Base-by-base conservation (phyloP, 1,140 invertebrate species). In the Dendrolimus punctatus region DNA sequence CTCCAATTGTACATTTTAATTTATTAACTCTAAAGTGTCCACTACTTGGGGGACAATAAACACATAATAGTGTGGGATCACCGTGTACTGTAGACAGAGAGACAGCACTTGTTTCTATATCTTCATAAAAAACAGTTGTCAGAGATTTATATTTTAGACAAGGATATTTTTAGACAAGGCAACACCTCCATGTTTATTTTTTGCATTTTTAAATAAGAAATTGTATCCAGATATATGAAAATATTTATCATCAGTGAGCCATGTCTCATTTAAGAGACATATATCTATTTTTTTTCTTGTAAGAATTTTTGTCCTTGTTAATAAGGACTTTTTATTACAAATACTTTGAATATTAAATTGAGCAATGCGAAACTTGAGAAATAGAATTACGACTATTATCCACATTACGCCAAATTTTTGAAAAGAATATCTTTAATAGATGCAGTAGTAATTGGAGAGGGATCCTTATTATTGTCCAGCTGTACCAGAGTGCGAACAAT, bases 231-330 rank as follows among this genome's bases (percentile, higher is more conserved):
- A 3, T 8, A 42, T 42, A 42, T 42, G 23, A 23, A 23, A 23
- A 23, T 23, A 23, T 23, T 23, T 23, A 23, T 23, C 23, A 23
- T 23, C 23, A 2, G 23, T 23, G 23, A 23, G 46, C 46, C 46
- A 47, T 38, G 46, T 47, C 38, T 47, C 46, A 23, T 47, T 42
- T 42, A 42, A 42, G n/a, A 42, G n/a, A 42, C 41, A 42, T 7
- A 42, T 42, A 42, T 42, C 23, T 23, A 23, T 23, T 23, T 23
- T 23, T 23, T 23, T 23, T 23, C 23, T 23, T 23, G 23, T 23
- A 23, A n/a, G n/a, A 23, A 23, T 3, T 36, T 36, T 47, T n/a
- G n/a, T n/a, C n/a, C n/a, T 47, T 10, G 36, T 47, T 36, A 47
- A 47, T 37, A 52, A n/a, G 41, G 41, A 3, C 41, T 42, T 42